Conservation (phyloP, 2,113 vertebrate genomes). For the Tinamus guttatus region DNA sequence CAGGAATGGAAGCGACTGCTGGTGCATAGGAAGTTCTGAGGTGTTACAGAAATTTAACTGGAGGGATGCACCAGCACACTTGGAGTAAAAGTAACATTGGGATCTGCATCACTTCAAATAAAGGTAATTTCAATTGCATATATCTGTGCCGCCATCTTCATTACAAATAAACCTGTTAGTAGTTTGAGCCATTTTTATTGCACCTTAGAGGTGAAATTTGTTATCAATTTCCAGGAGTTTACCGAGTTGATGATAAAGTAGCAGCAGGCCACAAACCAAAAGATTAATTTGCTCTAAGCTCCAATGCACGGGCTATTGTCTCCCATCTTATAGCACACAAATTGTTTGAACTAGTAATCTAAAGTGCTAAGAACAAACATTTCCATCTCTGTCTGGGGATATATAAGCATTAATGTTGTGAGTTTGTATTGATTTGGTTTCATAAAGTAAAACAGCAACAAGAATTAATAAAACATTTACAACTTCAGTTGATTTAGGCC, state of each 20-base stretch:
- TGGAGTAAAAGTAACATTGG: not conserved
- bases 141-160: not conserved
- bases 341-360: slow-evolving; percentile 64
- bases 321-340: slow-evolving; percentile 48
- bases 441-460: slow-evolving; percentile 76
- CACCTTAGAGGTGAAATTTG: slow-evolving; percentile 47
- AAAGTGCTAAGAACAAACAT: slow-evolving; percentile 54
- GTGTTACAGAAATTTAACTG: not conserved
- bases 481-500: slow-evolving; percentile 73
- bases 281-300: slow-evolving; percentile 49
- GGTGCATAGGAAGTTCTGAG: not conserved
- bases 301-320: slow-evolving; percentile 35
- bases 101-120: slow-evolving; percentile 2
- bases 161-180: slow-evolving; percentile 32
- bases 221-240: slow-evolving; percentile 48
- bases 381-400: slow-evolving; percentile 59
- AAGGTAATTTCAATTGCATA: not conserved
- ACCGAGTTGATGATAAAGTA: slow-evolving; percentile 1
- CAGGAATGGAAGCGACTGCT: not conserved
- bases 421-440: slow-evolving; percentile 73
- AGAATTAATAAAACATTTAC: slow-evolving; percentile 82
- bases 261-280: slow-evolving; percentile 31
- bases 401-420: slow-evolving; percentile 67
- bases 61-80: not conserved
- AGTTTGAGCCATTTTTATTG: not conserved